Percentiles rank a stretch among this genome's conserved stretches.
Conservation (phyloP, 2,797 vertebrate species). For the Danio tinwini region DNA sequence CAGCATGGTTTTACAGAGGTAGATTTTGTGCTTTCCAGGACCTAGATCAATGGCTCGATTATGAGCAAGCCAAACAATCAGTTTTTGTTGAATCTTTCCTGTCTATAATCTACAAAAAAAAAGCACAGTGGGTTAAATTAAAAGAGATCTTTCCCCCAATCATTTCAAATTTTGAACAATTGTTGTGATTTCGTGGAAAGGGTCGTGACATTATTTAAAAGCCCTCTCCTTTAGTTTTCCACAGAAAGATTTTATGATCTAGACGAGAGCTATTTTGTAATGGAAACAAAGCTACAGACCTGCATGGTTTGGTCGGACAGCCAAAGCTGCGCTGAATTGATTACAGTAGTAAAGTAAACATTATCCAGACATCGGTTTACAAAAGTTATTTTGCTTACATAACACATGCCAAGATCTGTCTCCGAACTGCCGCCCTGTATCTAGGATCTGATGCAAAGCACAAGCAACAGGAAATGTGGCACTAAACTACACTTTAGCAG, state of each 20-base stretch:
- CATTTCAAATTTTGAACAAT: not conserved
- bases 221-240: not conserved
- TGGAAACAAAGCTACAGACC: constrained; percentile 29
- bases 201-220: not conserved
- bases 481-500: constrained; percentile 20
- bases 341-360: constrained; percentile 52
- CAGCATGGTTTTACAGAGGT: constrained; percentile 12
- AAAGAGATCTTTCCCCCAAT: not conserved
- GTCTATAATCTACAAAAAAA: not conserved
- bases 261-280: not conserved
- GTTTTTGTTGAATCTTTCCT: not conserved
- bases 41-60: not conserved
- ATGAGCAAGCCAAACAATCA: not conserved
- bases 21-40: constrained; percentile 16
- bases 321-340: constrained; percentile 34
- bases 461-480: constrained; percentile 27
- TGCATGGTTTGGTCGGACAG: constrained; percentile 3
- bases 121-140: not conserved
- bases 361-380: constrained; percentile 46
- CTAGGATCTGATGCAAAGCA: constrained; percentile 37
- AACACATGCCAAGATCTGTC: constrained; percentile 27
- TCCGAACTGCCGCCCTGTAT: constrained; percentile 22
- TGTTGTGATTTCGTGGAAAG: not conserved
- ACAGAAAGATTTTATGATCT: not conserved
- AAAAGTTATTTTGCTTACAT: constrained; percentile 55